phyloP scores from a whole-genome alignment of 2,113 vertebrate genomes.

The Siniperca chuatsi region DNA sequence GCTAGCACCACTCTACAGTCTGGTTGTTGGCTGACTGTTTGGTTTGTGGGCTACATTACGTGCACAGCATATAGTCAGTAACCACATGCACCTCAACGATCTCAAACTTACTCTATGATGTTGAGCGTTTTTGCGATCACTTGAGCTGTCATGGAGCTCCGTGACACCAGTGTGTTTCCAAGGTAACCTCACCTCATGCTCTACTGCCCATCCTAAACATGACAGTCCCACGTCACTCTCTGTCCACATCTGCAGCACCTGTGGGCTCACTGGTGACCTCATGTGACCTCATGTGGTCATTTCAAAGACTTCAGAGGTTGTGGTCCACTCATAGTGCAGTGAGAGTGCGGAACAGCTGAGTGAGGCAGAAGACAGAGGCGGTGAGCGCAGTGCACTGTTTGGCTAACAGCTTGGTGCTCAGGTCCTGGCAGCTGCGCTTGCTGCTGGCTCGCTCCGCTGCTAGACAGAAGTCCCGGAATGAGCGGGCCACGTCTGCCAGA shows the following conservation, averaged over 20 bases:
- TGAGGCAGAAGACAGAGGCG: slow-evolving; percentile 92
- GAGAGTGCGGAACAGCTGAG: slow-evolving; percentile 91
- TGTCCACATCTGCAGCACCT: slow-evolving; percentile 20
- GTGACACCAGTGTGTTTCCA: slow-evolving; percentile 7
- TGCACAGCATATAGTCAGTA: slow-evolving; percentile 62
- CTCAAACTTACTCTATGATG: slow-evolving; percentile 24
- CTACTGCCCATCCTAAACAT: neutral
- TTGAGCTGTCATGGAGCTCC: slow-evolving; percentile 19
- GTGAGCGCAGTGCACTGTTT: slow-evolving; percentile 92
- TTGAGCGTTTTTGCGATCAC: slow-evolving; percentile 28
- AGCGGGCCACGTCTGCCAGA: slow-evolving; percentile 87
- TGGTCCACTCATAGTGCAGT: slow-evolving; percentile 82
- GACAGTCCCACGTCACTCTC: slow-evolving; percentile 8
- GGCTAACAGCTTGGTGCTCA: slow-evolving; percentile 89
- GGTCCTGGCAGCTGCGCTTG: slow-evolving; percentile 86
- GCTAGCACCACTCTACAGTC: slow-evolving; percentile 50
- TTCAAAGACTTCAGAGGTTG: slow-evolving; percentile 18
- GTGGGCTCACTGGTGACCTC: slow-evolving; percentile 22
- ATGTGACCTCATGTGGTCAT: neutral
- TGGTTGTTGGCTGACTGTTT: slow-evolving; percentile 36
- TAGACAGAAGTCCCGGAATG: slow-evolving; percentile 91
- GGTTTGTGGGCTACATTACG: slow-evolving; percentile 44
- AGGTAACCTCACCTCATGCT: neutral
- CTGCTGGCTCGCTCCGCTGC: slow-evolving; percentile 88
- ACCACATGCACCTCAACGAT: slow-evolving; percentile 58